phyloP scores from a whole-genome alignment of 2,113 vertebrate genomes.

The human (Homo sapiens) region GRCh38 chr7:142496501-142497000 shows the following conservation, averaged over 20 bases:
- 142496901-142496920: neutral
- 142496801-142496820: neutral
- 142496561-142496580: neutral
- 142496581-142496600: neutral
- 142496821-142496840: neutral
- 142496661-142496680: neutral
- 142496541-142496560: neutral
- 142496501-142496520: neutral
- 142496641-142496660: neutral
- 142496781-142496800: neutral
- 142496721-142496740: neutral
- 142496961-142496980: neutral
- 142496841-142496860: neutral
- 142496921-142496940: neutral
- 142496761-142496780: neutral
- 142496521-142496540: neutral
- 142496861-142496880: neutral
- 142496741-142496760: conserved; percentile 8
- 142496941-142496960: neutral
- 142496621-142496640: too few species aligned
- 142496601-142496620: neutral
- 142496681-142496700: neutral
- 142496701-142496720: neutral
- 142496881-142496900: neutral
- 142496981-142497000: neutral